A percentile compares a stretch with the other conserved stretches of the same genome.
Conservation (phyloP, 2,797 vertebrate genomes). For the Percopsis omiscomaycus region DNA sequence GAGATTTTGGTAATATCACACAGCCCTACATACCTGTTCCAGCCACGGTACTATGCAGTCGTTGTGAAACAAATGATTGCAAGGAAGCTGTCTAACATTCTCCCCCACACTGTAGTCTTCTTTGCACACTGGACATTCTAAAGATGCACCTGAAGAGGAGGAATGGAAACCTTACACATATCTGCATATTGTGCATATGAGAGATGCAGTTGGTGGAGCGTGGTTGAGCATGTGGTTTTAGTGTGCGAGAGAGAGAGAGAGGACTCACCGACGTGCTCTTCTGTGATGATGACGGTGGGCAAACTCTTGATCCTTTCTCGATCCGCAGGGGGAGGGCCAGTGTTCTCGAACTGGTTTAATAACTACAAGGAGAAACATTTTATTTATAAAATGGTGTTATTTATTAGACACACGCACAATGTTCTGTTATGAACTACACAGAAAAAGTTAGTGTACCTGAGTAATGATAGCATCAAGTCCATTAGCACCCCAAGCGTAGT, state of each 20-base stretch:
- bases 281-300: constrained; percentile 87
- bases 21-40: constrained; percentile 85
- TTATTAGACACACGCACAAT: too few relatives aligned
- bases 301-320: constrained; percentile 93
- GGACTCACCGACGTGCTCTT: constrained; percentile 92
- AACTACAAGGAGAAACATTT: constrained; percentile 72
- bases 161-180: constrained; percentile 11
- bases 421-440: too few relatives aligned
- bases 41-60: constrained; percentile 98
- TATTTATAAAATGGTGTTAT: too few relatives aligned
- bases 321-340: constrained; percentile 95
- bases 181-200: neutral
- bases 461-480: constrained; percentile 97
- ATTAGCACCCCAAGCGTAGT: constrained; percentile 97
- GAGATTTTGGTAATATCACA: constrained; percentile 3
- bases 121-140: constrained; percentile 98
- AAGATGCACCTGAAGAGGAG: constrained; percentile 83
- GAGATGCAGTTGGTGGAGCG: neutral
- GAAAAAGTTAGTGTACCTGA: constrained; percentile 78
- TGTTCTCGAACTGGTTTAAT: constrained; percentile 98
- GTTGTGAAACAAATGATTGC: constrained; percentile 97
- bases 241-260: neutral
- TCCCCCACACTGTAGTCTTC: constrained; percentile 92
- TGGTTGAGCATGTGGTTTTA: neutral
- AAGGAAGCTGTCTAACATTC: constrained; percentile 90